Evolutionary conservation across 2,888 invertebrate genomes (phyloP).

Genomic region (Subacronicta megacephala): DNA sequence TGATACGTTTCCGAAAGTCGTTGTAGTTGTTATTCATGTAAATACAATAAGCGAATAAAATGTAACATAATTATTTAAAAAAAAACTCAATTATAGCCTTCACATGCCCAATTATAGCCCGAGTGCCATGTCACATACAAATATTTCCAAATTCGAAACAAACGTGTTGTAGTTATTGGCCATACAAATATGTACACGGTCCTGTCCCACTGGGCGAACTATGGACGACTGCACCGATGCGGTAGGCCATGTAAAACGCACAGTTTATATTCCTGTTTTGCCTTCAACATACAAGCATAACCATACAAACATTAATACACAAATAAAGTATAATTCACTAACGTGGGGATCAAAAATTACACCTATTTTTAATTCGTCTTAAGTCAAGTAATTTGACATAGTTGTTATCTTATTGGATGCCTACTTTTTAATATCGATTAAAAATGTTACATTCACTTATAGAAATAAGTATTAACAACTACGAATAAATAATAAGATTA

Average conservation of each 20-base stretch:
- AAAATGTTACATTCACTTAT: slow-evolving; percentile 23
- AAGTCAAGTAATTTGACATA: slow-evolving; percentile 42
- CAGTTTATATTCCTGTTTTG: background rate
- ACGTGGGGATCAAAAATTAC: slow-evolving; percentile 33
- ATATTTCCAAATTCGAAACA: slow-evolving; percentile 2
- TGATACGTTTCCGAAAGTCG: slow-evolving; percentile 71
- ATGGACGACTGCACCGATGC: slow-evolving; percentile 14
- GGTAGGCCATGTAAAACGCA: slow-evolving; percentile 13
- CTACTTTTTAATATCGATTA: slow-evolving; percentile 7
- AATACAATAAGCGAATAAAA: slow-evolving; percentile 21
- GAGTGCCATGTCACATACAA: background rate
- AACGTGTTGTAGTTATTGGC: slow-evolving; percentile 20
- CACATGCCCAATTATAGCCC: background rate
- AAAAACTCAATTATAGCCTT: background rate
- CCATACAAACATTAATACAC: slow-evolving; percentile 15
- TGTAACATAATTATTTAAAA: slow-evolving; percentile 2
- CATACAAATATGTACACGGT: slow-evolving; percentile 27
- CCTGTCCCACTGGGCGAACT: slow-evolving; percentile 10
- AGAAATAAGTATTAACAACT: slow-evolving; percentile 19
- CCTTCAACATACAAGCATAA: slow-evolving; percentile 4
- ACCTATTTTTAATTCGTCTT: slow-evolving; percentile 37
- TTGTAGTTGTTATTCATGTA: slow-evolving; percentile 60
- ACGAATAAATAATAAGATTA: too few species aligned
- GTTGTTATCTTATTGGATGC: slow-evolving; percentile 29
- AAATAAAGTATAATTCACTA: slow-evolving; percentile 15